A percentile compares a stretch with the other conserved stretches of the same genome.
phyloP scores from a whole-genome alignment of 2,888 invertebrate genomes.

The Drosophila diplacantha region DNA sequence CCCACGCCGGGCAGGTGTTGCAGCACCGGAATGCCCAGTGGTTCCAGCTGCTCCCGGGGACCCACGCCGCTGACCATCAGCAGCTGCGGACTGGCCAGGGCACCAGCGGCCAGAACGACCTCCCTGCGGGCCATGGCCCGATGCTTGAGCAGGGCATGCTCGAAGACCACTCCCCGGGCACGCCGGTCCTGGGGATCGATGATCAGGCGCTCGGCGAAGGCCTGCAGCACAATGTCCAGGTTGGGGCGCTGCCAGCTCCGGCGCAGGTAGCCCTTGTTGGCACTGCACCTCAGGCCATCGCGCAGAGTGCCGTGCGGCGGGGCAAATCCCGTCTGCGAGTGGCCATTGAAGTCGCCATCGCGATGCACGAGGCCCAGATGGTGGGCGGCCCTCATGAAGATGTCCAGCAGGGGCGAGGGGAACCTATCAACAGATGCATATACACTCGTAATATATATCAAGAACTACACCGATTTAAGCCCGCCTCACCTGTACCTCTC shows the following conservation, averaged over 20 bases:
- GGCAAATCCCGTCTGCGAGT: conserved; percentile 87
- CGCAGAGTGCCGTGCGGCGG: conserved; percentile 87
- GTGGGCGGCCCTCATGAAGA: conserved; percentile 84
- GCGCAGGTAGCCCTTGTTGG: conserved; percentile 89
- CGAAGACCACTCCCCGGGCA: conserved; percentile 84
- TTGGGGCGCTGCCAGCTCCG: conserved; percentile 83
- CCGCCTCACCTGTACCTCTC: conserved; percentile 83
- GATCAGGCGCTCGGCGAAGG: conserved; percentile 84
- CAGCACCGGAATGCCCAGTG: conserved; percentile 82
- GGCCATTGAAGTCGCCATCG: conserved; percentile 86
- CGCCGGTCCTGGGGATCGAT: conserved; percentile 81
- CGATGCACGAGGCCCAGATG: conserved; percentile 83
- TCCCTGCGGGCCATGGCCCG: conserved; percentile 84
- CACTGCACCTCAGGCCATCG: conserved; percentile 88
- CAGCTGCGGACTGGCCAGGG: conserved; percentile 90
- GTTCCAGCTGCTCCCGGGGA: conserved; percentile 81
- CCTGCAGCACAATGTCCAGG: conserved; percentile 84
- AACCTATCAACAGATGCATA: conserved; percentile 74
- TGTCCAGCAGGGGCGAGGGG: conserved; percentile 83
- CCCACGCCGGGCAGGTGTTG: conserved; percentile 86
- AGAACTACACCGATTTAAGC: too few species aligned
- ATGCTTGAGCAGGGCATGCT: conserved; percentile 65
- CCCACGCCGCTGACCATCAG: conserved; percentile 92
- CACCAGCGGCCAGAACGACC: conserved; percentile 90
- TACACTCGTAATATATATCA: too few species aligned